Evolutionary conservation across 1,140 invertebrate species (phyloP).

Genomic region (Triops longicaudatus): DNA sequence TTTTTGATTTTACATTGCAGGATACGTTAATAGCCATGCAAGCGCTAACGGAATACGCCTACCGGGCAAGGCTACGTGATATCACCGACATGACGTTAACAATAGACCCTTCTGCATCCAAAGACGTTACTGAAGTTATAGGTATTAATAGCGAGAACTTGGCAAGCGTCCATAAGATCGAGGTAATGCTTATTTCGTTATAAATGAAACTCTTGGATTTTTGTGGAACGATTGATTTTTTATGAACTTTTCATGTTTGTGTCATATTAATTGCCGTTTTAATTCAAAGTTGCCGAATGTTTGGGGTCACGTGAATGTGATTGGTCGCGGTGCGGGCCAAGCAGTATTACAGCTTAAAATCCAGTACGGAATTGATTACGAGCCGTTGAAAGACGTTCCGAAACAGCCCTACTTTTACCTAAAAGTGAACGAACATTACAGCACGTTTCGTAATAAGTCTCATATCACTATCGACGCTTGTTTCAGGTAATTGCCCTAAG

Average conservation of each 20-base stretch:
- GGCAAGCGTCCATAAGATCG: conserved; percentile 31
- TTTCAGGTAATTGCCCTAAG: conserved; percentile 38
- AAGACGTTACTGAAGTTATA: conserved; percentile 33
- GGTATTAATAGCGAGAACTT: conserved; percentile 36
- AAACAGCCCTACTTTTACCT: conserved; percentile 44
- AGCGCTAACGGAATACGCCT: conserved; percentile 50
- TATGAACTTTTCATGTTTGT: background rate
- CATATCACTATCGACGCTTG: conserved; percentile 44
- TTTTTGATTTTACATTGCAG: conserved; percentile 35
- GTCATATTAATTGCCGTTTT: background rate
- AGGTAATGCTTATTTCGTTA: conserved; percentile 27
- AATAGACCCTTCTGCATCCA: conserved; percentile 41
- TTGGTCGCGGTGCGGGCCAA: conserved; percentile 48
- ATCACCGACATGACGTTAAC: conserved; percentile 47
- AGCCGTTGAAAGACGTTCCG: conserved; percentile 43
- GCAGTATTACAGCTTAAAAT: conserved; percentile 50
- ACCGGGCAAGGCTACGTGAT: conserved; percentile 48
- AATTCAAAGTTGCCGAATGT: conserved; percentile 41
- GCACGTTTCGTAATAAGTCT: conserved; percentile 48
- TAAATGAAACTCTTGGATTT: background rate
- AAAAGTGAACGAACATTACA: conserved; percentile 40
- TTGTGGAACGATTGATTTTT: too few relatives aligned
- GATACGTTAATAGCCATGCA: conserved; percentile 52
- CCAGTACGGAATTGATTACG: conserved; percentile 47
- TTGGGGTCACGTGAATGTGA: conserved; percentile 48